Evolutionary conservation across 2,113 vertebrate species (phyloP), one percentile per base, ranked within the genome.

Genomic region (Gambusia affinis): DNA sequence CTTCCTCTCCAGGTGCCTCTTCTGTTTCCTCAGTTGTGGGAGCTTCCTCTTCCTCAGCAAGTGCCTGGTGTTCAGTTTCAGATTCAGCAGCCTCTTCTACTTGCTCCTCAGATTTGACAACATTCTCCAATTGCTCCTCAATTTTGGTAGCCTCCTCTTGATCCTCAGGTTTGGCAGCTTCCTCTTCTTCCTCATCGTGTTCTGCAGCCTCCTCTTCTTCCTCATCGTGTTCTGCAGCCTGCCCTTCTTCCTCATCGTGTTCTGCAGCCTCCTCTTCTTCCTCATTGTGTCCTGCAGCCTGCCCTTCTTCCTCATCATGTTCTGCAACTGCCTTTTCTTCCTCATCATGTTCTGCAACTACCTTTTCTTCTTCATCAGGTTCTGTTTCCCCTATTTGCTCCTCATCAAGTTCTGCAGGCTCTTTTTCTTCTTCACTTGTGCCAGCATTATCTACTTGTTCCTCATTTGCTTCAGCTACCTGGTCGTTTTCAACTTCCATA

Each of bases 21-120:
- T 33, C 44, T 6, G 3, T 19, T 47, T 17, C 17, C 17, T 47
- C 15, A 47, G 17, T 17, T 47, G 44, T 19, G 44, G 44, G 44
- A 47, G 44, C 14, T 47, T 47, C 68, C 8, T 62, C 74, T 14
- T 57, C 60, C 28, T 68, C 73, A 17, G 74, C 3, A 39, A 14
- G 47, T 31, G 47, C 29, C 4, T 29, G 35, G 54, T 57, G 27
- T 47, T 57, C 51, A 57, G 51, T 8, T 10, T 5, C 51, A 54
- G 51, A 1, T 24, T 8, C 51, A 57, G 10, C 62, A 0, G 0
- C 47, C 51, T 57, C 51, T 10, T 57, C 80, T 37, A 37, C 51
- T 57, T 57, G 51, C 51, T n/a, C 22, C 51, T n/a, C 51, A 57
- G 19, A 24, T 57, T n/a, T 24, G 24, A 8, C 51, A 57, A 10